Conservation (phyloP, 37 sponge, comb jelly and placozoan species). For the Hexactinellida sp. region DNA sequence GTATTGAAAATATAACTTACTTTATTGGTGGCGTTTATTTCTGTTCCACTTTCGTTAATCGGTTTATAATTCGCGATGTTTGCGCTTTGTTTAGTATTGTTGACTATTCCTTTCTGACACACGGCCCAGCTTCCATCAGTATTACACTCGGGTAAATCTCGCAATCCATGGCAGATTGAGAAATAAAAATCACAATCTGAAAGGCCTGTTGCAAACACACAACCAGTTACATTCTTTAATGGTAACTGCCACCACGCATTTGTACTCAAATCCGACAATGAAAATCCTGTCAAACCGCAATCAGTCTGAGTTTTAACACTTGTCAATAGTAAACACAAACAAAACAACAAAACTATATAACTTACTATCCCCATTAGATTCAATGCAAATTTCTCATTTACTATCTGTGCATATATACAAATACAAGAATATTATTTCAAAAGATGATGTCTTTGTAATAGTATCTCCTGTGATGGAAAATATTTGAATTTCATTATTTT, state of each 20-base stretch:
- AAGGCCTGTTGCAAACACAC: background rate
- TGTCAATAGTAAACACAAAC: background rate
- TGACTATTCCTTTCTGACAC: background rate
- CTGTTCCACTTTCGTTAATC: background rate
- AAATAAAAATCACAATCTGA: background rate
- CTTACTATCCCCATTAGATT: background rate
- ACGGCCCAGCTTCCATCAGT: background rate
- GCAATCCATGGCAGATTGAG: background rate
- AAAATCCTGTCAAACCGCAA: background rate
- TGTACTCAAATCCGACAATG: background rate
- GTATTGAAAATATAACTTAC: too few species aligned
- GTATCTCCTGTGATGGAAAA: background rate
- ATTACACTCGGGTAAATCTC: background rate
- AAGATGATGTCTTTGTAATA: too few species aligned
- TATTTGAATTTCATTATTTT: background rate
- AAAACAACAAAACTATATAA: background rate
- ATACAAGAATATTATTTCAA: too few species aligned
- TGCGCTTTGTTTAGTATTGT: background rate
- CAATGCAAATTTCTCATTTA: too few species aligned
- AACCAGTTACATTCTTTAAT: background rate
- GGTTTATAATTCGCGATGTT: background rate
- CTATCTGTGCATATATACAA: constrained; percentile 16
- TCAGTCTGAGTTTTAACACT: background rate
- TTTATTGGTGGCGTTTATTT: too few species aligned
- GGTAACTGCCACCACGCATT: background rate